These are phyloP conservation scores for Sycophila texana DNA, from an alignment of 2,888 invertebrate genomes.

Conservation along the genomic window DNA sequence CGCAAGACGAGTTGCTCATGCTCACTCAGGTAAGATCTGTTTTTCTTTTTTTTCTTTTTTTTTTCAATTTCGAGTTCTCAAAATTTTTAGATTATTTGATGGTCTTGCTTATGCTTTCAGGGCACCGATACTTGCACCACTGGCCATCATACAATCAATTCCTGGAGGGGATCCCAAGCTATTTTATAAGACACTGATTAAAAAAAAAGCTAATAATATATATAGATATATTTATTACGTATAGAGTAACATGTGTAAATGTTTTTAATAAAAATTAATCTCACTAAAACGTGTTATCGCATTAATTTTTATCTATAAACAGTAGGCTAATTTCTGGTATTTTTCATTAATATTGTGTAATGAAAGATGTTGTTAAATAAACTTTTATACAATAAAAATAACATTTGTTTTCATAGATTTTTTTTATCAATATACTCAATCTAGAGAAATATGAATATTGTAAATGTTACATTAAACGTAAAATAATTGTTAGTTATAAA, in stretches of 20 bases:
- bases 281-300: slow-evolving; percentile 19
- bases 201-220: slow-evolving; percentile 51
- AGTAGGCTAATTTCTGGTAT: no score
- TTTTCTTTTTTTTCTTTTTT: neutral
- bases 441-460: no score
- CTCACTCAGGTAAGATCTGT: slow-evolving; percentile 76
- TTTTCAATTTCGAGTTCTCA: neutral
- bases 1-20: slow-evolving; percentile 92
- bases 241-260: slow-evolving; percentile 72
- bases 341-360: no score
- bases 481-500: no score
- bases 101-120: slow-evolving; percentile 60
- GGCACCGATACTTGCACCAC: slow-evolving; percentile 77
- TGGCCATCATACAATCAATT: slow-evolving; percentile 77
- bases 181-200: slow-evolving; percentile 66
- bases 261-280: slow-evolving; percentile 67
- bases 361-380: slow-evolving; percentile 15
- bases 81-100: neutral
- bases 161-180: slow-evolving; percentile 79
- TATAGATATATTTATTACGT: slow-evolving; percentile 62
- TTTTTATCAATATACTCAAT: no score
- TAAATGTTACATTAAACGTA: no score
- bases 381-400: no score
- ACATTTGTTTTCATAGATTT: no score
- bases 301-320: no score